A percentile compares a stretch with the other conserved stretches of the same genome.
Evolutionary conservation across 1,140 invertebrate genomes (phyloP).

Genomic region (Camponotus pennsylvanicus): DNA sequence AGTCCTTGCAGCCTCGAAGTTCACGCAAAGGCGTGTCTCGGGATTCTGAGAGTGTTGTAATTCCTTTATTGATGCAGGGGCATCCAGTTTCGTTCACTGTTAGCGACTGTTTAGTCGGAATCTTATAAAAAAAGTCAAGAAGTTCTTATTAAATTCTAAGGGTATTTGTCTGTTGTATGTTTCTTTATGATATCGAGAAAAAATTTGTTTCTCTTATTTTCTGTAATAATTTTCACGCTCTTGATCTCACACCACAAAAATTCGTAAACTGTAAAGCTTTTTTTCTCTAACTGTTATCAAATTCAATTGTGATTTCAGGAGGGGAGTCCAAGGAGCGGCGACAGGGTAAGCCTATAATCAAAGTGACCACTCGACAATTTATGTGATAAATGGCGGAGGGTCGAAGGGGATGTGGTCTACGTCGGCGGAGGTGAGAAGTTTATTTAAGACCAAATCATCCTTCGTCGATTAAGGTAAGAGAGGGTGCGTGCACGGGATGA

Average conservation of each 20-base stretch:
- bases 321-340: background rate
- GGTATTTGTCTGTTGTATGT: background rate
- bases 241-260: background rate
- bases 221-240: background rate
- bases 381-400: constrained; percentile 73
- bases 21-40: constrained; percentile 39
- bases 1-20: constrained; percentile 15
- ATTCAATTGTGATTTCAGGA: constrained; percentile 61
- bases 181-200: background rate
- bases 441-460: constrained; percentile 84
- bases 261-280: background rate
- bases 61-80: background rate
- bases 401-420: constrained; percentile 68
- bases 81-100: constrained; percentile 1
- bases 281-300: constrained; percentile 26
- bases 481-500: constrained; percentile 71
- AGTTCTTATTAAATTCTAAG: background rate
- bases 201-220: background rate
- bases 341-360: constrained; percentile 72
- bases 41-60: constrained; percentile 26
- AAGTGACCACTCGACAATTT: constrained; percentile 80
- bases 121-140: background rate
- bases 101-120: background rate
- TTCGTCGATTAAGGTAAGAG: constrained; percentile 82
- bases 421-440: constrained; percentile 80